phyloP scores from a whole-genome alignment of 2,888 invertebrate genomes.

The Tenodera sinensis region DNA sequence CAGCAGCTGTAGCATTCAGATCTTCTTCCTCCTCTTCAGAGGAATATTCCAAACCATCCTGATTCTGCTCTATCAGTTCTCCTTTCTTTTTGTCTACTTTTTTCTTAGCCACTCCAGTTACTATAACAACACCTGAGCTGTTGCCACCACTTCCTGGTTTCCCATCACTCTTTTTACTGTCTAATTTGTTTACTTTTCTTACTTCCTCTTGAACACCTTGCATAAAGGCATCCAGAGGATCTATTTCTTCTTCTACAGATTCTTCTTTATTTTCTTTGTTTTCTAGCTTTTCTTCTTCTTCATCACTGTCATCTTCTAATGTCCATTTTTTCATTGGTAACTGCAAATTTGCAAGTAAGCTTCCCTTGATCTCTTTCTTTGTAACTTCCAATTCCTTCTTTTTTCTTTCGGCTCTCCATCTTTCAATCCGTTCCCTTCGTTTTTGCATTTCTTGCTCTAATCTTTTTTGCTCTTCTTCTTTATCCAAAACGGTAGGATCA shows the following conservation, averaged over 20 bases:
- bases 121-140: slow-evolving; percentile 59
- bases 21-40: slow-evolving; percentile 96
- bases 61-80: slow-evolving; percentile 98
- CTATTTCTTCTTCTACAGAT: slow-evolving; percentile 74
- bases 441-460: slow-evolving; percentile 95
- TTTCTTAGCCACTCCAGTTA: slow-evolving; percentile 82
- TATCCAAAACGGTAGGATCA: slow-evolving; percentile 70
- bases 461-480: slow-evolving; percentile 86
- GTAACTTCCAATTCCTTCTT: slow-evolving; percentile 78
- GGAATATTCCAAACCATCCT: slow-evolving; percentile 94
- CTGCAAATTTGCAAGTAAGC: slow-evolving; percentile 57
- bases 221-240: slow-evolving; percentile 98
- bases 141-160: slow-evolving; percentile 21
- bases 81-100: slow-evolving; percentile 80
- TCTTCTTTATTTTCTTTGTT: slow-evolving; percentile 37
- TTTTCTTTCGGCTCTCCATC: slow-evolving; percentile 92
- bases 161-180: slow-evolving; percentile 48
- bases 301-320: slow-evolving; percentile 92
- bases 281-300: slow-evolving; percentile 61
- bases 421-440: slow-evolving; percentile 89
- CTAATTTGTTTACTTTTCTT: slow-evolving; percentile 71
- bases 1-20: slow-evolving; percentile 85
- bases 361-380: slow-evolving; percentile 70
- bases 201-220: slow-evolving; percentile 76
- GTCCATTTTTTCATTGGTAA: slow-evolving; percentile 82